A percentile compares a stretch with the other conserved stretches of the same genome.
These are phyloP conservation scores for Podargus strigoides DNA, from an alignment of 2,797 vertebrate species.

Conservation along the genomic window DNA sequence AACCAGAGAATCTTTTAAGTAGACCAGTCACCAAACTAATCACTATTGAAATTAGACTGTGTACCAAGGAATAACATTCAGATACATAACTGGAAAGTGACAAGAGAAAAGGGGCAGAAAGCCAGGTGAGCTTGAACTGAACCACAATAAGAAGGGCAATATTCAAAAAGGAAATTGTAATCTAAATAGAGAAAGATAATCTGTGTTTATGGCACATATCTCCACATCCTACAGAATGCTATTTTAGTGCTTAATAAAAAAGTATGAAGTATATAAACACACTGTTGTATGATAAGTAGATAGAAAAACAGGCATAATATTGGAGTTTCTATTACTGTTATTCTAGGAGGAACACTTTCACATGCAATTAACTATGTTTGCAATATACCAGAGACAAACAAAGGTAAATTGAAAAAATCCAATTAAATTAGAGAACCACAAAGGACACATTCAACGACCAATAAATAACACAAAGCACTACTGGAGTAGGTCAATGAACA, in stretches of 20 bases:
- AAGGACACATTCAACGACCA: constrained; percentile 18
- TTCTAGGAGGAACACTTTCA: constrained; percentile 15
- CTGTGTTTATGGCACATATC: background rate
- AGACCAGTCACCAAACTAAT: background rate
- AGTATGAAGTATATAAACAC: background rate
- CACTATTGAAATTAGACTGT: background rate
- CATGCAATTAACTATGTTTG: constrained; percentile 8
- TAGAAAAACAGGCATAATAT: background rate
- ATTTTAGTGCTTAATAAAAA: background rate
- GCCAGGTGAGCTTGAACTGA: background rate
- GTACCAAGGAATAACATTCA: background rate
- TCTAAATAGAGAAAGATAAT: background rate
- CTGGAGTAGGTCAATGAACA: background rate
- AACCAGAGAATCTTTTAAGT: background rate
- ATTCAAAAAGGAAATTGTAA: background rate
- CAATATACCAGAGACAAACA: constrained; percentile 16
- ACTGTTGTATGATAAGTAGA: background rate
- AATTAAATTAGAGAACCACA: constrained; percentile 34
- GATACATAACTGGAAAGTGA: background rate
- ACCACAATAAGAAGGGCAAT: background rate
- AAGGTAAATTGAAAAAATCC: constrained; percentile 41
- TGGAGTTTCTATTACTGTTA: background rate
- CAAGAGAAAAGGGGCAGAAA: background rate
- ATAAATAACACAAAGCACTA: constrained; percentile 30
- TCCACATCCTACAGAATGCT: background rate